Percentiles rank a stretch among this genome's conserved stretches.
Evolutionary conservation across 2,113 vertebrate genomes (phyloP).

Genomic region (Prionailurus viverrinus): DNA sequence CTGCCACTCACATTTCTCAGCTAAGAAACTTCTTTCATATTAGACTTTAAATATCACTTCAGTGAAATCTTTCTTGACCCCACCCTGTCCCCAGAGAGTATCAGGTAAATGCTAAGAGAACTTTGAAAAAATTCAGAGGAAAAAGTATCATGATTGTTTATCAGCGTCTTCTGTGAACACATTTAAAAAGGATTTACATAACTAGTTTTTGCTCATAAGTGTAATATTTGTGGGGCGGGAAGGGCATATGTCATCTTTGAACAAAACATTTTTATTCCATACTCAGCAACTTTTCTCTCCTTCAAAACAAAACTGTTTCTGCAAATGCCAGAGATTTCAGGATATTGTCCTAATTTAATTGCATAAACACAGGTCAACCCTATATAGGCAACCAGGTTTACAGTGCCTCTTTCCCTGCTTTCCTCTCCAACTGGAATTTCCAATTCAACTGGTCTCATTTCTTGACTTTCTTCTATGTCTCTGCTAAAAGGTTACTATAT

Average conservation of each 20-base stretch:
- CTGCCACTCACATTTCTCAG: neutral
- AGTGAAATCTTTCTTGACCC: neutral
- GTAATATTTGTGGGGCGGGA: neutral
- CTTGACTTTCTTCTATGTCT: neutral
- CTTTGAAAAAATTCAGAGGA: neutral
- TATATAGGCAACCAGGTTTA: neutral
- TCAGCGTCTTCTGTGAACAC: neutral
- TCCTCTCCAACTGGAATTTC: neutral
- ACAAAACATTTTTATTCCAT: neutral
- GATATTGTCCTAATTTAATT: neutral
- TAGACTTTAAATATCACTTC: neutral
- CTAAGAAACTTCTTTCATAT: neutral
- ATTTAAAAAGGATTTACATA: neutral
- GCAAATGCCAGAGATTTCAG: neutral
- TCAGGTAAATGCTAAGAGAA: neutral
- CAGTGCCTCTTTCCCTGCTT: neutral
- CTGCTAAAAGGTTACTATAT: neutral
- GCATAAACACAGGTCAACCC: neutral
- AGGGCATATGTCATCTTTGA: neutral
- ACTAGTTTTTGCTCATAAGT: neutral
- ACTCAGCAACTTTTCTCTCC: neutral
- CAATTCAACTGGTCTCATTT: neutral
- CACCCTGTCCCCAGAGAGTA: neutral
- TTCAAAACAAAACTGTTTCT: constrained; percentile 16
- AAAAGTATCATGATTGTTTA: neutral